Evolutionary conservation across 2,113 vertebrate genomes (phyloP), one percentile per base, ranked within the genome.

Genomic region (Connochaetes taurinus): DNA sequence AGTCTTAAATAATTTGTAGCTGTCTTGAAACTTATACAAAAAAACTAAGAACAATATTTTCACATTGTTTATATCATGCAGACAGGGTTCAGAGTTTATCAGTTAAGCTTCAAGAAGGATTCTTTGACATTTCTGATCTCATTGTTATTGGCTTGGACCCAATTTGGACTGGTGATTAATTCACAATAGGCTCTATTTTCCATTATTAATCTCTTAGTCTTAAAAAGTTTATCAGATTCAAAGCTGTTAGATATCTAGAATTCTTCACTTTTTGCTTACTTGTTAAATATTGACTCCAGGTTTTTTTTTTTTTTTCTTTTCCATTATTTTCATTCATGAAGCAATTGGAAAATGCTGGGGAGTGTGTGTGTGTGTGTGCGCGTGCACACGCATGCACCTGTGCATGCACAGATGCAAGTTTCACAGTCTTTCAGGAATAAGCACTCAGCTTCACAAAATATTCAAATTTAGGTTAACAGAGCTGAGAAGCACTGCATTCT

Each of bases 161-260:
- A 90, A 15, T 78, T 52, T 88, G 25, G 87, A 95, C 50, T 83
- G 74, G 55, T 53, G 55, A 81, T 85, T 87, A 95, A 92, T 29
- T 50, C 25, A 78, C 16, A 91, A 40, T 36, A 81, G 47, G 17
- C 53, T 96, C 19, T 85, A 50, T 76, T 97, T 97, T 92, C 10
- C 76, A 60, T 88, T 92, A 94, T 92, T 97, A 57, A 83, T 67
- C 19, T 92, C 45, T 57, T 94, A n/a, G 10, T n/a, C 40, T 94
- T 91, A 76, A 97, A 97, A 87, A 36, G 9, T 89, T 91, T 93
- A 90, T 96, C 76, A 83, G 43, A 85, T 23, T 19, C 17, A 64
- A 90, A 81, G 62, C 25, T 90, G 58, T 78, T 2, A 43, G 43
- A 27, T 10, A 87, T 80, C 97, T 47, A 57, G 92, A 95, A 78